Conservation (phyloP, 2,113 vertebrate species). For the Lanius ludovicianus region DNA sequence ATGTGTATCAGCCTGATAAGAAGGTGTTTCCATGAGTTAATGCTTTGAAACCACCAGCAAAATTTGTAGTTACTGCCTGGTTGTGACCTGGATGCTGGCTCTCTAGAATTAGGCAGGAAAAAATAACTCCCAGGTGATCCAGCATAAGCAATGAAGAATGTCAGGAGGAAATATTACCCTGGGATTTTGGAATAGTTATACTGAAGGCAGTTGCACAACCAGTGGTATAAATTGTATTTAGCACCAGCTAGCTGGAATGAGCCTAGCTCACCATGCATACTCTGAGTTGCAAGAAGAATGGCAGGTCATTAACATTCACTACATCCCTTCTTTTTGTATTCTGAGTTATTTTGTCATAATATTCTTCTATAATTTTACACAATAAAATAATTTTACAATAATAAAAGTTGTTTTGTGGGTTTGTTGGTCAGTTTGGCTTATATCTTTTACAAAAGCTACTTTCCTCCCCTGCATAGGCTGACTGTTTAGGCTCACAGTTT, state of each 20-base stretch:
- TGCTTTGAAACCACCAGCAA: background rate
- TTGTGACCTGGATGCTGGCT: background rate
- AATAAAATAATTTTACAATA: too few species aligned
- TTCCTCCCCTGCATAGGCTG: background rate
- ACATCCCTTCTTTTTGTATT: background rate
- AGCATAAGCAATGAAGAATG: fast-evolving
- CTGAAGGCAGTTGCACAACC: background rate
- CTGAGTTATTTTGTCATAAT: background rate
- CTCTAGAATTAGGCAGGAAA: background rate
- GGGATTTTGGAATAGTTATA: background rate
- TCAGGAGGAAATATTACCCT: background rate
- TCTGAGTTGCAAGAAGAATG: background rate
- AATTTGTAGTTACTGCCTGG: background rate
- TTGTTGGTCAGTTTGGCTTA: background rate
- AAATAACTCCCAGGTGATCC: background rate
- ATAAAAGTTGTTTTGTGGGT: background rate
- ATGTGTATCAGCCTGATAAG: background rate
- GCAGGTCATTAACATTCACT: background rate
- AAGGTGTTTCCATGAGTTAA: background rate
- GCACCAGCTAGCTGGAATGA: background rate
- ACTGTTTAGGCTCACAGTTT: slow-evolving; percentile 7
- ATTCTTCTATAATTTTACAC: background rate
- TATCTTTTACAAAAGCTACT: background rate
- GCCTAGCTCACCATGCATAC: background rate
- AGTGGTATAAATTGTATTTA: background rate